These are phyloP conservation scores for Carabus problematicus DNA, from an alignment of 2,888 invertebrate species.

Conservation along the genomic window DNA sequence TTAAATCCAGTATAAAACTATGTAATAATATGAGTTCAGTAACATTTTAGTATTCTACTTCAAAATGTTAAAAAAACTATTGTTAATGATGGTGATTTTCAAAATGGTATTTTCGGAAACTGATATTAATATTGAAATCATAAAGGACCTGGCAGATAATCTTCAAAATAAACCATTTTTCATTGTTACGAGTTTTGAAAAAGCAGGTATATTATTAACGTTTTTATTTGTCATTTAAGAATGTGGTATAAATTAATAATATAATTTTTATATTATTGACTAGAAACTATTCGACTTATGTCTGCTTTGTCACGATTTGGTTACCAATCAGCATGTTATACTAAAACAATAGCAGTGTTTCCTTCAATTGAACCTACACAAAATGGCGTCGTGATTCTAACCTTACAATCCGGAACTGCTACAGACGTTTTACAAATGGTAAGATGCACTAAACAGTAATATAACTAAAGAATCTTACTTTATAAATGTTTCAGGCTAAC, in stretches of 20 bases:
- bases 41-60: too few species aligned
- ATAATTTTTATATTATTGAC: background rate
- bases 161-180: constrained; percentile 21
- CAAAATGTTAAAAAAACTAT: background rate
- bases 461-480: constrained; percentile 8
- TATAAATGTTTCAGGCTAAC: constrained; percentile 57
- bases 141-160: constrained; percentile 2
- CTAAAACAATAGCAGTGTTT: constrained; percentile 32
- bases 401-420: constrained; percentile 57
- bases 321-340: constrained; percentile 2
- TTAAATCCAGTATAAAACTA: too few species aligned
- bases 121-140: constrained; percentile 3
- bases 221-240: background rate
- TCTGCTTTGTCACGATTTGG: background rate
- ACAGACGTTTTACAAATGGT: constrained; percentile 56
- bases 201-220: constrained; percentile 12
- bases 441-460: constrained; percentile 9
- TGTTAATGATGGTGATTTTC: background rate
- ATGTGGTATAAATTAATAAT: background rate
- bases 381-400: constrained; percentile 57
- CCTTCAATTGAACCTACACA: constrained; percentile 48
- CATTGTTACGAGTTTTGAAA: constrained; percentile 12
- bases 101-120: background rate
- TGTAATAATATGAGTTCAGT: too few species aligned
- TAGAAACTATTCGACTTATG: background rate